Conservation (phyloP, 92 coral and sea anemone species). For the Siderastrea radians region DNA sequence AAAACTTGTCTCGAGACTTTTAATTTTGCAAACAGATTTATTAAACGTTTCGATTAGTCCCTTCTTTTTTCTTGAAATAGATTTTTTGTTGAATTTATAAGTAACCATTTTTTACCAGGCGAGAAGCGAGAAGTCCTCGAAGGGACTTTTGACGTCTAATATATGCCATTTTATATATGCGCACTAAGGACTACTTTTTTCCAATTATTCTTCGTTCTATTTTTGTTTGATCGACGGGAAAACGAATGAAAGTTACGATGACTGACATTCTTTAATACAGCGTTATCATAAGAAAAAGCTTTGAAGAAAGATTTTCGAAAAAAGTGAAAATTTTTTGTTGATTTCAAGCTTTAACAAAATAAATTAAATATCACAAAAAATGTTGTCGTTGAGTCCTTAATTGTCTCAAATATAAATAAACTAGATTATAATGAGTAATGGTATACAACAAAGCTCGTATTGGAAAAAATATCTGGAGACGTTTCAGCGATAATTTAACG, state of each 20-base stretch:
- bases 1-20: background rate
- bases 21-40: background rate
- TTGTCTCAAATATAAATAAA: background rate
- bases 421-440: background rate
- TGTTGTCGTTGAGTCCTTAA: background rate
- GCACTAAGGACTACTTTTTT: too few relatives aligned
- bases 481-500: background rate
- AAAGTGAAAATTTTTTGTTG: background rate
- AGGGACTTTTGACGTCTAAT: background rate
- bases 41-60: background rate
- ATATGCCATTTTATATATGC: too few relatives aligned
- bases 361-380: background rate
- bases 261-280: background rate
- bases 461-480: background rate
- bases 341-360: too few relatives aligned
- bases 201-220: too few relatives aligned
- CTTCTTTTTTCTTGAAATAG: background rate
- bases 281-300: background rate
- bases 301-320: background rate
- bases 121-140: background rate
- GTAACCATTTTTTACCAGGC: background rate
- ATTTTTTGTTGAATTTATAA: background rate
- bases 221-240: background rate
- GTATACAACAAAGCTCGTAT: background rate
- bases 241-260: background rate